phyloP scores from a whole-genome alignment of 1,140 invertebrate species.

The Drosophila sulfurigaster region DNA sequence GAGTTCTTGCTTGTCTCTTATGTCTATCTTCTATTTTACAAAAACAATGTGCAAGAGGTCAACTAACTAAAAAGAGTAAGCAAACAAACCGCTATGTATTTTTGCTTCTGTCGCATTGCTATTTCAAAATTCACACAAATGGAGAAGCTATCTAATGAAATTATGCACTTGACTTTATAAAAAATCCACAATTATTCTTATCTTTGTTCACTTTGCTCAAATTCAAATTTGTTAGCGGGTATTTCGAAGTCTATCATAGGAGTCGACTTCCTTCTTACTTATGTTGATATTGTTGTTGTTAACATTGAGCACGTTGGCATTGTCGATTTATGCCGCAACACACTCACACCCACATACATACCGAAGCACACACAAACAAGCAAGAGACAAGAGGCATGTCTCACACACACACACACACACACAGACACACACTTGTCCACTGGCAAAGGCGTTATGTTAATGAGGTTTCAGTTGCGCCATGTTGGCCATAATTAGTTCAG shows the following conservation, averaged over 20 bases:
- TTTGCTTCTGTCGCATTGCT: no score
- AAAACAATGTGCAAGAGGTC: no score
- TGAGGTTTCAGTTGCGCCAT: constrained; percentile 70
- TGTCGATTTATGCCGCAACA: constrained; percentile 46
- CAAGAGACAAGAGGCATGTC: background rate
- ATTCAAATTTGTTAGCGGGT: background rate
- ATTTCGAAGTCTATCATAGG: background rate
- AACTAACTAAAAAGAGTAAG: no score
- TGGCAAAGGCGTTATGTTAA: constrained; percentile 63
- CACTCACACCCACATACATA: constrained; percentile 18
- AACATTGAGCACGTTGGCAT: constrained; percentile 36
- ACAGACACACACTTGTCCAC: constrained; percentile 2
- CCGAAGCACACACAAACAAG: background rate
- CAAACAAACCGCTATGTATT: no score
- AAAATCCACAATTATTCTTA: no score
- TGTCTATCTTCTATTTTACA: no score
- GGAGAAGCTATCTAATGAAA: no score
- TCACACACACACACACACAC: constrained; percentile 2
- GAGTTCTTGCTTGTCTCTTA: no score
- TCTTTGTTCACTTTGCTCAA: no score
- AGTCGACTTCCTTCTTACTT: background rate
- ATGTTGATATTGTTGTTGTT: constrained; percentile 20
- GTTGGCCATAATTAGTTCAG: constrained; percentile 73
- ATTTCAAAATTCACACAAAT: no score
- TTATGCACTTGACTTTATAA: no score